Evolutionary conservation across 2,113 vertebrate species (phyloP), one percentile per base, ranked within the genome.

Genomic region (Cranoglanis bouderius): DNA sequence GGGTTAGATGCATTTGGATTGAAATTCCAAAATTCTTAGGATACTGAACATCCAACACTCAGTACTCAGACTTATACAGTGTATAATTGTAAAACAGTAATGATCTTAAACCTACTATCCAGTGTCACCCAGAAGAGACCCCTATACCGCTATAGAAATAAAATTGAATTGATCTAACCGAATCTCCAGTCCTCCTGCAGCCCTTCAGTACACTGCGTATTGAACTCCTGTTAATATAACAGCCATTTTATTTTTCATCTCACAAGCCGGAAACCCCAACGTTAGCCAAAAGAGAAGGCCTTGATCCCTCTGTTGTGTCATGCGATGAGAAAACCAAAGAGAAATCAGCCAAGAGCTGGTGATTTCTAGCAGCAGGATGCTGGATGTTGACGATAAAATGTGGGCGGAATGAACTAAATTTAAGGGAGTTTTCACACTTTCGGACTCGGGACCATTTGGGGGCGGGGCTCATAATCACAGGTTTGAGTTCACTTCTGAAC

Each of bases 211-310:
- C 38, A 46, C 74, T 46, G 24, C 6, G 14, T 80, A 80, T 80
- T 40, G 55, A 82, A 61, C 49, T 32, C n/a, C 32, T 82, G n/a
- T n/a, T n/a, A n/a, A 82, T 14, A 21, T 57, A 82, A 82, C n/a
- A 24, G 53, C 32, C 53, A 6, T 59, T 57, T 82, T 40, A 40
- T 82, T 81, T 53, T 81, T 80, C 74, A 51, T 53, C 77, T n/a
- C 26, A n/a, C 43, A 32, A 65, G 26, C 63, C 29, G 10, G n/a
- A n/a, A 65, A 29, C 77, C 8, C 46, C 12, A 80, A 1, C 7
- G 29, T n/a, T n/a, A 29, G 77, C 35, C 77, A 7, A 51, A 80
- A 53, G 8, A 80, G 77, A 51, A 80, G 74, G 24, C 40, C 38
- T 26, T 29, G 43, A 46, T 77, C 40, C 35, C 16, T 74, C 18